phyloP scores from a whole-genome alignment of 2,113 vertebrate species.

The Epinephelus moara region DNA sequence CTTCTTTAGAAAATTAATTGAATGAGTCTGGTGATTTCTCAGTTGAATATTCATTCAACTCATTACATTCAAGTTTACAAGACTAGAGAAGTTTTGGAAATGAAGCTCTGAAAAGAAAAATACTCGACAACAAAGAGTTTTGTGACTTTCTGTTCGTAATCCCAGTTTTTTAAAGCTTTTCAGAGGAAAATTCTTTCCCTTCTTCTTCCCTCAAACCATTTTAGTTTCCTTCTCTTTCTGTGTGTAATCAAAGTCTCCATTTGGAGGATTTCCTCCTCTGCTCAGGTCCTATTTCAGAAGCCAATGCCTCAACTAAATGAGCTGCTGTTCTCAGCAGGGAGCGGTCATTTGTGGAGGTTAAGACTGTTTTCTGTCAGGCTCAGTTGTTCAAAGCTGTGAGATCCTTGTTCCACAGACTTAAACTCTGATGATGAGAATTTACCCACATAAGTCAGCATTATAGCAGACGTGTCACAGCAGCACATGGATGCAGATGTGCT shows the following conservation, averaged over 20 bases:
- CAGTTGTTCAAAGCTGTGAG: neutral
- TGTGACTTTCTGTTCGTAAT: neutral
- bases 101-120: neutral
- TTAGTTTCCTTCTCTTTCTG: neutral
- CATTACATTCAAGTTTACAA: too few species aligned
- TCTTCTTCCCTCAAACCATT: neutral
- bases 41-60: too few species aligned
- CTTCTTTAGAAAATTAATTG: too few species aligned
- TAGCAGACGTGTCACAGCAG: neutral
- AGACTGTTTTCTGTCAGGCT: slow-evolving; percentile 15
- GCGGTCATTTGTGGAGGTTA: slow-evolving; percentile 60
- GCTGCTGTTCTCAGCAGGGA: slow-evolving; percentile 51
- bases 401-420: neutral
- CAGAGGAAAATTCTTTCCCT: neutral
- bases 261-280: slow-evolving; percentile 26
- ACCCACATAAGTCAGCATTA: neutral
- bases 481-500: too few species aligned
- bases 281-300: slow-evolving; percentile 64
- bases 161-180: neutral
- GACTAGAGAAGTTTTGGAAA: too few species aligned
- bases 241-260: slow-evolving; percentile 8
- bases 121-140: neutral
- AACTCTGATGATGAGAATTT: neutral
- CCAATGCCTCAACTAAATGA: slow-evolving; percentile 57
- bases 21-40: too few species aligned